These are phyloP conservation scores for Thalassophryne amazonica DNA, from an alignment of 2,797 vertebrate species.

Conservation along the genomic window DNA sequence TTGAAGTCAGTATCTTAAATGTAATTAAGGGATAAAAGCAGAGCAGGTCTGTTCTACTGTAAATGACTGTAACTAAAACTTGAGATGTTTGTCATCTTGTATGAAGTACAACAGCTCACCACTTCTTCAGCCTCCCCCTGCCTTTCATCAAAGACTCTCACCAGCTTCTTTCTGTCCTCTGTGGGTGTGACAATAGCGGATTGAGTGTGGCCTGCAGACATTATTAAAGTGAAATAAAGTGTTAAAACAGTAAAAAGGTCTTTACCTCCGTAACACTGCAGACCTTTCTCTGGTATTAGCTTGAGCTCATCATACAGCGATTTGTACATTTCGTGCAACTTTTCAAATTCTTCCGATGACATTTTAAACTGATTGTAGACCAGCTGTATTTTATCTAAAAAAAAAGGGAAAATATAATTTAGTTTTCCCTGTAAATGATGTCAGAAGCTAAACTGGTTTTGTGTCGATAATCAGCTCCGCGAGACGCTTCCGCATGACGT, in stretches of 20 bases:
- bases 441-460: background rate
- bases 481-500: constrained; percentile 58
- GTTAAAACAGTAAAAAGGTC: background rate
- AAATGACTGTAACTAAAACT: too few species aligned
- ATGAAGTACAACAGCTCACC: constrained; percentile 78
- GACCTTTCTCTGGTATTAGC: constrained; percentile 76
- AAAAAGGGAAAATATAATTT: too few species aligned
- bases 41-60: too few species aligned
- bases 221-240: fast-evolving
- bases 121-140: constrained; percentile 92
- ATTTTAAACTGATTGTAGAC: constrained; percentile 29
- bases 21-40: too few species aligned
- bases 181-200: constrained; percentile 27
- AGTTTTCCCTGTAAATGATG: background rate
- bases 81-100: too few species aligned
- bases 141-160: constrained; percentile 90
- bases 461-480: constrained; percentile 46
- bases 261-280: constrained; percentile 79
- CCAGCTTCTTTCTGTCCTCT: constrained; percentile 93
- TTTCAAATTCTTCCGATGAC: constrained; percentile 92
- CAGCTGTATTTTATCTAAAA: background rate
- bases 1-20: too few species aligned
- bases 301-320: constrained; percentile 82
- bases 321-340: constrained; percentile 88
- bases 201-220: background rate